phyloP scores from a whole-genome alignment of 2,888 invertebrate species.

The Campoletis raptor region DNA sequence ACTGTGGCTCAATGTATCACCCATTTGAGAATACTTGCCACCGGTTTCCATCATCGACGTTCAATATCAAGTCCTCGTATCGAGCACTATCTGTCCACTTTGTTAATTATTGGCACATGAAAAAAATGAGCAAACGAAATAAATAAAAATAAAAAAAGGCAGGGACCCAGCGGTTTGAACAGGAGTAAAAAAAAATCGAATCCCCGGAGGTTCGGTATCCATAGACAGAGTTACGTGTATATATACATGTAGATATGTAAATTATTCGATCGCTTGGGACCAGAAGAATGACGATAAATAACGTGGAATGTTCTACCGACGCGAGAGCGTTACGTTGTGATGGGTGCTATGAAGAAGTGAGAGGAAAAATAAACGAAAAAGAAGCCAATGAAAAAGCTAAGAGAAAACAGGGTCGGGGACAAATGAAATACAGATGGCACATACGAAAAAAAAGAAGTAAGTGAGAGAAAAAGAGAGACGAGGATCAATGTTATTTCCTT shows the following conservation, averaged over 20 bases:
- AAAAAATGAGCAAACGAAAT: slow-evolving; percentile 16
- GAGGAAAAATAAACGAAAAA: slow-evolving; percentile 35
- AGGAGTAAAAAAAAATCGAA: slow-evolving; percentile 50
- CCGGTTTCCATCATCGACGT: slow-evolving; percentile 39
- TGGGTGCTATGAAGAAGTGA: slow-evolving; percentile 26
- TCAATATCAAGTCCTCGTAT: slow-evolving; percentile 33
- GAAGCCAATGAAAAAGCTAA: slow-evolving; percentile 36
- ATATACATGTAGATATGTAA: slow-evolving; percentile 57
- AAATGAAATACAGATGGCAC: slow-evolving; percentile 26
- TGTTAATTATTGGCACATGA: slow-evolving; percentile 60
- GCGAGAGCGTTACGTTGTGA: slow-evolving; percentile 46
- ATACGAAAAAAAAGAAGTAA: slow-evolving; percentile 1
- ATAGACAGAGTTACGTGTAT: background rate
- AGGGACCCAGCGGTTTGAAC: slow-evolving; percentile 1
- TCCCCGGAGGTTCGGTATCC: slow-evolving; percentile 28
- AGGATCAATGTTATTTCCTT: background rate
- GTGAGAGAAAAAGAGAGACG: background rate
- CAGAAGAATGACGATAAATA: slow-evolving; percentile 61
- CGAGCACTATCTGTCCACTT: slow-evolving; percentile 50
- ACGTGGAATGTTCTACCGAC: slow-evolving; percentile 53
- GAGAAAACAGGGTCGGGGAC: slow-evolving; percentile 3
- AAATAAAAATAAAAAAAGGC: slow-evolving; percentile 29
- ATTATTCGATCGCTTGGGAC: slow-evolving; percentile 65
- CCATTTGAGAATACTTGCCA: slow-evolving; percentile 26
- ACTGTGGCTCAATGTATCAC: slow-evolving; percentile 21